Conservation (phyloP, 2,888 invertebrate genomes). For the Andrena marginata region DNA sequence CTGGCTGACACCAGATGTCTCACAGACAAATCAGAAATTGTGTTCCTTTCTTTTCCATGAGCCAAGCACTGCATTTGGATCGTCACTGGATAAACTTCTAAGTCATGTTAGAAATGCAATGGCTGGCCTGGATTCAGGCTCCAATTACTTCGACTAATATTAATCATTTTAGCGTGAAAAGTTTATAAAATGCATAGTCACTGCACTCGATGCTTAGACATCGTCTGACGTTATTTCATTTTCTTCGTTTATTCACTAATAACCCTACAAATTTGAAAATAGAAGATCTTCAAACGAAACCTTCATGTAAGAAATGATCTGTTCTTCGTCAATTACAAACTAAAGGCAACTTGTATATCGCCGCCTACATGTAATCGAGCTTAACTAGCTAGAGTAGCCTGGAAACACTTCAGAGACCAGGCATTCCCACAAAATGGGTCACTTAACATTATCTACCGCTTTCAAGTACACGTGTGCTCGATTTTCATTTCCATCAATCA, state of each 20-base stretch:
- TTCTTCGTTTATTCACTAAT: no score
- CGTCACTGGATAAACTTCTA: background rate
- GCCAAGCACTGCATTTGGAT: background rate
- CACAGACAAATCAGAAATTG: background rate
- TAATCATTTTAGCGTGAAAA: background rate
- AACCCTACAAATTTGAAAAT: no score
- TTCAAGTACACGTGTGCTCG: no score
- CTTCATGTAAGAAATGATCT: no score
- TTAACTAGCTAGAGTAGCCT: background rate
- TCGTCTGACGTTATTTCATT: background rate
- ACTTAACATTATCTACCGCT: background rate
- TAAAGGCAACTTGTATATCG: no score
- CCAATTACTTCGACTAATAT: background rate
- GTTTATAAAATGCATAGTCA: background rate
- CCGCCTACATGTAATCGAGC: background rate
- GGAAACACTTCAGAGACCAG: background rate
- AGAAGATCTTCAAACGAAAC: no score
- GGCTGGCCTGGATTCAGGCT: background rate
- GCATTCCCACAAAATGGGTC: background rate
- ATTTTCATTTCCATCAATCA: no score
- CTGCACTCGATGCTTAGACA: background rate
- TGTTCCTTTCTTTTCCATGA: constrained; percentile 2
- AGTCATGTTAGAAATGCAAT: constrained; percentile 4
- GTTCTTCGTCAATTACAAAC: no score
- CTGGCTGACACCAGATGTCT: background rate